Evolutionary conservation across 1,140 invertebrate genomes (phyloP).

Genomic region (Drosophila gunungcola): DNA sequence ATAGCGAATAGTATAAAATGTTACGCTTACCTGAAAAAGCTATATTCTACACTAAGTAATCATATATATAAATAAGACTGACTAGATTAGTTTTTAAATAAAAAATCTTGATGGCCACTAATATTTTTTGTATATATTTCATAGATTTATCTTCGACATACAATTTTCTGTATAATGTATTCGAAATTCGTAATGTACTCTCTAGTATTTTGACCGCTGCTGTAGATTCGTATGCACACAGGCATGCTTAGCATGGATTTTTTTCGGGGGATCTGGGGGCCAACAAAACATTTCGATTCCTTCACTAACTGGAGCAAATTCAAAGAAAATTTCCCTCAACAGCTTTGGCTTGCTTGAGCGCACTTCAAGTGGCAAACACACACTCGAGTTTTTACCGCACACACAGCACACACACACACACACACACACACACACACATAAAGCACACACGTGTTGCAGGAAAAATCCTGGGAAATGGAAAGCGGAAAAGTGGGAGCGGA

Average conservation of each 20-base stretch:
- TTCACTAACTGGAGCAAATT: conserved; percentile 57
- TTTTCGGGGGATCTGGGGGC: conserved; percentile 1
- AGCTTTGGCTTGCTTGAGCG: conserved; percentile 62
- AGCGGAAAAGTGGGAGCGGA: conserved; percentile 13
- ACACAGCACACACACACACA: conserved; percentile 1
- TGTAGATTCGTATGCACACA: not conserved
- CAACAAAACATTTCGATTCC: conserved; percentile 44
- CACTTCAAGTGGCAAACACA: conserved; percentile 63
- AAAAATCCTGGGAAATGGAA: conserved; percentile 4
- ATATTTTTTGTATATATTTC: no score
- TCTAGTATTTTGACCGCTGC: not conserved
- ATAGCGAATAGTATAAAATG: no score
- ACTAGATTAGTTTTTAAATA: no score
- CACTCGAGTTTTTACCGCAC: not conserved
- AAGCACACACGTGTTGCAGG: conserved; percentile 23
- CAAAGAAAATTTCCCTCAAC: conserved; percentile 63
- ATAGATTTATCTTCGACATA: no score
- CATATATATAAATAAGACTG: no score
- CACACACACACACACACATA: not conserved
- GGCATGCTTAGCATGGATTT: not conserved
- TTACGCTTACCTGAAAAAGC: no score
- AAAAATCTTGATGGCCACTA: no score
- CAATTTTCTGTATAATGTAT: not conserved
- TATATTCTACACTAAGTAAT: no score
- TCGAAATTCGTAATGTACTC: not conserved